Evolutionary conservation across 1,140 invertebrate species (phyloP), one percentile per base, ranked within the genome.

Genomic region (Andricus grossulariae): DNA sequence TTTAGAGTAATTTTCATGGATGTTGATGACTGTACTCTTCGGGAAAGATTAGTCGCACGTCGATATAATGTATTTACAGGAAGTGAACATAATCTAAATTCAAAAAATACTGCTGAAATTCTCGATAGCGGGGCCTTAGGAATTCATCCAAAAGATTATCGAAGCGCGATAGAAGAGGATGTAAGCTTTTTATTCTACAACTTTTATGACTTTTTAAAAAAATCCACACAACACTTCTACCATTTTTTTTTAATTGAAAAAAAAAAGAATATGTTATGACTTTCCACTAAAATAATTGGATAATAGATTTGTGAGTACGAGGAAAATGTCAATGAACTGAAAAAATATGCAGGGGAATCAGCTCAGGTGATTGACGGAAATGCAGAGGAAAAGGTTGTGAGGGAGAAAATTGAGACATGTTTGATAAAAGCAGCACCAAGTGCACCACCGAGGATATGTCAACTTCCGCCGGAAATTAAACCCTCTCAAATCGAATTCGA

Each of bases 401-500:
- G 74, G 52, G 86, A 89, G 72, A 84, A 78, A 76, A 73, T 88
- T 6, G 88, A 88, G 57, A 76, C 78, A 4, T 82, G 78, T 79
- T 54, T 90, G 50, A 84, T 86, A 75, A 73, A 73, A 49, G 75
- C 89, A 49, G 55, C 80, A n/a, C 79, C 80, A 0, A 77, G 74
- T 16, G 78, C 75, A 12, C 75, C 77, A 5, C 80, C 82, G 0
- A 84, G 87, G 51, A 55, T 81, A 25, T 73, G 79, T 11, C 72
- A 71, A 82, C 16, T 73, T 21, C 50, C 77, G 1, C 54, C 80
- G 11, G 51, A 11, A 18, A 80, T 85, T 13, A 76, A 86, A 49
- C 75, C 82, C 6, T 77, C 82, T 72, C 74, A 83, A 3, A 74
- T 88, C 11, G 88, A 90, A 84, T 89, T 80, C 70, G 87, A 90